Base-by-base conservation (phyloP, 2,797 vertebrate species). In the Pseudocheirus occidentalis region DNA sequence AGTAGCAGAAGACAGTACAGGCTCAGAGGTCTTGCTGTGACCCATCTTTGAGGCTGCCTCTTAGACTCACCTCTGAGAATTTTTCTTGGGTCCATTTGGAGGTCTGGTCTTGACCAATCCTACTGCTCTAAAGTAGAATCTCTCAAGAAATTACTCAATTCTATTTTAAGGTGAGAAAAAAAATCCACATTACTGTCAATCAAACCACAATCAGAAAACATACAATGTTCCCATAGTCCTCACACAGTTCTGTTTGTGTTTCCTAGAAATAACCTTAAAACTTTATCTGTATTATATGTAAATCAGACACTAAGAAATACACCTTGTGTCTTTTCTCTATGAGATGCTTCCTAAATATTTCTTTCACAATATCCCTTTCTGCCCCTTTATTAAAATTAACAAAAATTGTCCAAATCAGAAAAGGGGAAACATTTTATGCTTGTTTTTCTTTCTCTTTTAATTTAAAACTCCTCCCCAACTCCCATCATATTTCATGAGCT, bases 381-480 rank as follows among this genome's bases (percentile, higher is more conserved):
- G 18, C 40, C n/a, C 66, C 73, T 81, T 81, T 50, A 40, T 46
- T 10, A 81, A 81, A 46, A 81, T 81, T 46, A 81, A 81, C 11
- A 46, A 54, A 81, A 81, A 81, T 46, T 81, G 21, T 81, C 31
- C 3, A 81, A 81, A 81, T 81, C 21, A 81, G 73, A 81, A 81
- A 54, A 81, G 40, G 18, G 2, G 3, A 18, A 46, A 40, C 7
- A 81, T 18, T 46, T 81, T 0, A 81, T 46, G 95, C 94, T 81
- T 57, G 89, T 92, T 90, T 95, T 96, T n/a, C n/a, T 55, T 96
- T 52, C 92, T 97, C 95, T 92, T 96, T 95, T 87, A 94, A 57
- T 89, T 73, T 59, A 95, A 90, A 56, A 13, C 6, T 28, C 57
- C 18, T 91, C 90, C n/a, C 55, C 90, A 93, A 91, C 18, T 55